These are phyloP conservation scores for Papilio demoleus DNA, from an alignment of 2,888 invertebrate genomes.

Conservation along the genomic window DNA sequence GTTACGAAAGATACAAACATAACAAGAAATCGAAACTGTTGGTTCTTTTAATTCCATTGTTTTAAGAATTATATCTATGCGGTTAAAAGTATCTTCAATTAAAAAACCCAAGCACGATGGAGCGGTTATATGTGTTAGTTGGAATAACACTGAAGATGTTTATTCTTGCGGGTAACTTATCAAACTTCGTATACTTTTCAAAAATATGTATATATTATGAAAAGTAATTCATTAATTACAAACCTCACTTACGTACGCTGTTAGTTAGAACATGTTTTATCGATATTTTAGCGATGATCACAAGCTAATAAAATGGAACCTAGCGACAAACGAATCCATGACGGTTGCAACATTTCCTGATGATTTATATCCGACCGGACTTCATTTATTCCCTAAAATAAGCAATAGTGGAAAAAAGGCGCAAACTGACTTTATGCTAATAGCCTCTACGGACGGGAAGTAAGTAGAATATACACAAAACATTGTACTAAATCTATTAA, in stretches of 20 bases:
- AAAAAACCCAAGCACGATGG: conserved; percentile 90
- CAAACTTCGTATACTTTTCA: neutral
- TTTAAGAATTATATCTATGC: conserved; percentile 82
- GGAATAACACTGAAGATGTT: conserved; percentile 97
- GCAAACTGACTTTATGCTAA: conserved; percentile 91
- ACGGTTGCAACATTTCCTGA: conserved; percentile 90
- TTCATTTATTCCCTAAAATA: conserved; percentile 93
- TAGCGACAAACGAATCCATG: conserved; percentile 89
- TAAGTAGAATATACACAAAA: too few relatives aligned
- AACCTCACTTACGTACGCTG: too few relatives aligned
- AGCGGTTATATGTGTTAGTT: conserved; percentile 95
- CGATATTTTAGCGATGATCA: conserved; percentile 91
- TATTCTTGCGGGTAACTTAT: conserved; percentile 90
- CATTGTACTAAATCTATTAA: too few relatives aligned
- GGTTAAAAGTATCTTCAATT: conserved; percentile 90
- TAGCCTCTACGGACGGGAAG: conserved; percentile 94
- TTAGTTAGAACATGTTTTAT: neutral
- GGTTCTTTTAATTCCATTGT: neutral
- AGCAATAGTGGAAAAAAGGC: conserved; percentile 82
- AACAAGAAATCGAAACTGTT: neutral
- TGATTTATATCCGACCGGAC: conserved; percentile 94
- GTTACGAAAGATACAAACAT: conserved; percentile 14
- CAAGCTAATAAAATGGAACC: conserved; percentile 94
- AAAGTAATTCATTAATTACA: neutral
- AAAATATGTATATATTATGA: neutral